Conservation (phyloP, 2,113 vertebrate genomes). For the Pontoporia blainvillei region DNA sequence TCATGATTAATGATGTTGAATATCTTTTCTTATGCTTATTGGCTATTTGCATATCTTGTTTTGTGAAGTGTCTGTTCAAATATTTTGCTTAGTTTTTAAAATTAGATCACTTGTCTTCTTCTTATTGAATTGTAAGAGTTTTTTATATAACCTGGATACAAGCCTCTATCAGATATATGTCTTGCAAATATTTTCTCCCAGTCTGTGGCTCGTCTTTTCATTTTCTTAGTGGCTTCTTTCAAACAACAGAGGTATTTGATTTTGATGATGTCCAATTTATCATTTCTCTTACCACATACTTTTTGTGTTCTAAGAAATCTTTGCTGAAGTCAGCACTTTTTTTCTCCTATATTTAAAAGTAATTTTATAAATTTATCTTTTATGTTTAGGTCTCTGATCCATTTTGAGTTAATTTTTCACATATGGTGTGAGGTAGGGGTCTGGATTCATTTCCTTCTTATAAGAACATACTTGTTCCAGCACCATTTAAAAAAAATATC, state of each 20-base stretch:
- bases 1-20: not conserved
- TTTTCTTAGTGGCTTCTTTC: not conserved
- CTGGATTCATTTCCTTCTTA: not conserved
- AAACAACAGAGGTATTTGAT: not conserved
- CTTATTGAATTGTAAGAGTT: not conserved
- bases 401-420: slow-evolving; percentile 11
- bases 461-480: not conserved
- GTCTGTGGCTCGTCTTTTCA: not conserved
- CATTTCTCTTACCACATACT: not conserved
- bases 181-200: not conserved
- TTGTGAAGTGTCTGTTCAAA: not conserved
- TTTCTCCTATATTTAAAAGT: not conserved
- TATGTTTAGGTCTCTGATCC: not conserved
- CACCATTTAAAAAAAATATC: not conserved
- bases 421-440: not conserved
- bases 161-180: not conserved
- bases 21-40: not conserved
- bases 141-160: not conserved
- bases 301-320: not conserved
- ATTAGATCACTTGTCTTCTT: not conserved
- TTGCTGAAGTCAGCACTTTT: not conserved
- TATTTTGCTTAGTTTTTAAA: not conserved
- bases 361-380: not conserved
- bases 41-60: not conserved
- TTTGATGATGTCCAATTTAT: not conserved